Conservation (phyloP, 2,113 vertebrate species). For the Callionymus lyra region DNA sequence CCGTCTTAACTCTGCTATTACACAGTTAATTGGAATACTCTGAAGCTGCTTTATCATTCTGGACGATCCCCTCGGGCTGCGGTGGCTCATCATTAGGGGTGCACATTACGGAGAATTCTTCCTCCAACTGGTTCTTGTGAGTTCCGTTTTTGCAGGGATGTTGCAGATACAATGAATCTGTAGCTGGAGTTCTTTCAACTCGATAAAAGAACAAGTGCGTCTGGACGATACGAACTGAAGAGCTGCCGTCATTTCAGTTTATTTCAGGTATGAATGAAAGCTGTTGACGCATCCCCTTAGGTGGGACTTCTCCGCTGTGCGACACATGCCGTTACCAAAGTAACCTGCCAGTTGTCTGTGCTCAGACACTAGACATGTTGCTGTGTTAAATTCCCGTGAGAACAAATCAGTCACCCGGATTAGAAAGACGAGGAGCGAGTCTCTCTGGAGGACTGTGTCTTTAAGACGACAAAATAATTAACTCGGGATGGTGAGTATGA, state of each 20-base stretch:
- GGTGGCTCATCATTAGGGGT: slow-evolving; percentile 15
- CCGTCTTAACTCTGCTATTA: slow-evolving; percentile 18
- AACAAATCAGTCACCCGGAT: slow-evolving; percentile 24
- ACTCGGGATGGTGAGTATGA: too few species aligned
- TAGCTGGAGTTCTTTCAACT: too few species aligned
- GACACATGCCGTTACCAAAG: slow-evolving; percentile 55
- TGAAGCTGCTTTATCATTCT: slow-evolving; percentile 38
- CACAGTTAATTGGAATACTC: slow-evolving; percentile 43
- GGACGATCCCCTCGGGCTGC: slow-evolving; percentile 22
- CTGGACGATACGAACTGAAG: background rate
- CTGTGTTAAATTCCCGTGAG: slow-evolving; percentile 33
- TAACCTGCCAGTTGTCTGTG: slow-evolving; percentile 43
- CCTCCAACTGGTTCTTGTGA: background rate
- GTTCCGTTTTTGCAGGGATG: background rate
- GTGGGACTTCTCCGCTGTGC: slow-evolving; percentile 29
- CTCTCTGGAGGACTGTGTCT: too few species aligned
- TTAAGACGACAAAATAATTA: too few species aligned
- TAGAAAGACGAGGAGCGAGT: slow-evolving; percentile 9
- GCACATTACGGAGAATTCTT: background rate
- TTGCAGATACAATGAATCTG: too few species aligned
- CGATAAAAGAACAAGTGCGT: too few species aligned
- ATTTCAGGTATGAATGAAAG: slow-evolving; percentile 28
- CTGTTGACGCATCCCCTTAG: slow-evolving; percentile 37
- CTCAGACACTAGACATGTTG: slow-evolving; percentile 28
- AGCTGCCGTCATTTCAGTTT: slow-evolving; percentile 15